Percentiles rank a stretch among this genome's conserved stretches.
phyloP scores from a whole-genome alignment of 2,113 vertebrate species.

The Neodontobutis hainanensis region DNA sequence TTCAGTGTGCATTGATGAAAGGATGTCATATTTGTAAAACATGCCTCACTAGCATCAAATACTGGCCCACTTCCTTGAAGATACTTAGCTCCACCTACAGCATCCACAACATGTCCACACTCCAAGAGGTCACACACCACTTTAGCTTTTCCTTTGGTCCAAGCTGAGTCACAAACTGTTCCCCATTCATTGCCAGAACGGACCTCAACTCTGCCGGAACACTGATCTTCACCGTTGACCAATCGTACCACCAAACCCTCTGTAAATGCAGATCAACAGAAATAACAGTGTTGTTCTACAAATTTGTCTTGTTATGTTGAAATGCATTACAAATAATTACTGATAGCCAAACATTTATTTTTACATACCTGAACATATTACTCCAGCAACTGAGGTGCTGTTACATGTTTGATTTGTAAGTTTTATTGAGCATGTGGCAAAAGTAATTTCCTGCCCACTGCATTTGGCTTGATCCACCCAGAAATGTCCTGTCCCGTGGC shows the following conservation, averaged over 20 bases:
- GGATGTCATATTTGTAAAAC: conserved; percentile 46
- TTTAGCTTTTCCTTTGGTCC: conserved; percentile 44
- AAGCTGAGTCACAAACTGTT: conserved; percentile 62
- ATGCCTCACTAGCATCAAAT: conserved; percentile 67
- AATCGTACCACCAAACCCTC: not conserved
- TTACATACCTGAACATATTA: conserved; percentile 57
- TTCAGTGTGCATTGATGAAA: conserved; percentile 47
- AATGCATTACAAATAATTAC: no score
- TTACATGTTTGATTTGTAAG: conserved; percentile 32
- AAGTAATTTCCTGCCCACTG: conserved; percentile 33
- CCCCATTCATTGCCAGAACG: conserved; percentile 42
- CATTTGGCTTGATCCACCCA: conserved; percentile 53
- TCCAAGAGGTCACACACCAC: conserved; percentile 57
- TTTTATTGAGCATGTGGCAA: conserved; percentile 43
- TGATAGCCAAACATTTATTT: not conserved
- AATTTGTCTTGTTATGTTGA: no score
- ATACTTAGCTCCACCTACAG: conserved; percentile 31
- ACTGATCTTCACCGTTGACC: conserved; percentile 22
- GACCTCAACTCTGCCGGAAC: conserved; percentile 65
- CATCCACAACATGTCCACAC: conserved; percentile 53
- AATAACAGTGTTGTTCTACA: no score
- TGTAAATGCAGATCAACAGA: not conserved
- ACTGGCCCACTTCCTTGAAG: conserved; percentile 45
- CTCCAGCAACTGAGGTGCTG: conserved; percentile 10
- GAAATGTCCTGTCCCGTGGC: not conserved